Evolutionary conservation across 2,888 invertebrate species (phyloP), one percentile per base, ranked within the genome.

Genomic region (Xylocampa areola): DNA sequence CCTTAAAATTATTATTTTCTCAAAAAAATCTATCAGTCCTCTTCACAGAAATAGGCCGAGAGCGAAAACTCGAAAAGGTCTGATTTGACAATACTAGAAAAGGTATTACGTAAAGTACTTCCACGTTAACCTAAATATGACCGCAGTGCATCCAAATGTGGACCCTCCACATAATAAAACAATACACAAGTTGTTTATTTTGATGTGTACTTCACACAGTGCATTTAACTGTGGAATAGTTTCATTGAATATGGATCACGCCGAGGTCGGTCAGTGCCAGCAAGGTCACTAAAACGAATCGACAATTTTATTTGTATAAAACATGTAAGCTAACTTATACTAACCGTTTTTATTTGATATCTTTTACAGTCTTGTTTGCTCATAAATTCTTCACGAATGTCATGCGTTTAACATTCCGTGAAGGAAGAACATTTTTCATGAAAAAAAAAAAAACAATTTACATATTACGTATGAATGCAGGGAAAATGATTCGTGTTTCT

Each of bases 261-360:
- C 51, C 84, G 82, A 89, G 89, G 90, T 87, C 90, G 89, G 87
- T 86, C 87, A 87, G 77, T 86, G 86, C 75, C 85, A 85, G 81
- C 86, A 90, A 89, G 89, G 89, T 89, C 81, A 85, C 57, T 48
- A 59, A 62, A 62, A 63, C 68, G 59, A 73, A 77, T 76, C 69
- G 58, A 67, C 64, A 17, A 57, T 49, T 53, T 67, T 65, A 60
- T 68, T 68, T 65, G 51, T 68, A 45, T 57, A 41, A 49, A 63
- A 53, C 54, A 58, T 51, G 52, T 45, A 55, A 59, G 41, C 37
- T 43, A 51, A 45, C 41, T 48, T 40, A 51, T 52, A 57, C 43
- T 39, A 54, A 61, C 45, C 14, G 54, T 49, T 68, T 68, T 68
- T 53, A 44, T 67, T 59, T 60, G 37, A 67, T 51, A 47, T 30